Evolutionary conservation across 2,113 vertebrate genomes (phyloP), one percentile per base, ranked within the genome.

Genomic region (Turdus rufiventris): DNA sequence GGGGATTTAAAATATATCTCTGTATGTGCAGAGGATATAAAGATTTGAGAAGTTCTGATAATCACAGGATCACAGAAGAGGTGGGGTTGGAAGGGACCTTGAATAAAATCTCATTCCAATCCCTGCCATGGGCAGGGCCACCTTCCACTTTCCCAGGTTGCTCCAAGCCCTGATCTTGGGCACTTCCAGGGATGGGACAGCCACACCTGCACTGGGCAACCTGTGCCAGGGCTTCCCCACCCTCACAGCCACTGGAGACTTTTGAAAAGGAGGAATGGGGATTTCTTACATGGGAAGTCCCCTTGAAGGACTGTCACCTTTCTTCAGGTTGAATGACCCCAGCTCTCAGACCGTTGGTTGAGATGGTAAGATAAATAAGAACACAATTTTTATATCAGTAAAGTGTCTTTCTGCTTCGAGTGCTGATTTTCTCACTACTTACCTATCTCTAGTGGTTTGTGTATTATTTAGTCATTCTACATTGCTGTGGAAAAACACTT

Each of bases 391-490:
- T 43, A 12, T n/a, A 23, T 20, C 14, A 36, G 7, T 70, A 11
- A 57, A 56, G 9, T 50, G 1, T 45, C 14, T 60, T 76, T 31
- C 17, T 76, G 3, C 73, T 80, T 68, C 6, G 21, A 21, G n/a
- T 29, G 40, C 6, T 84, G 29, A 21, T 73, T 4, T 26, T 89
- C 12, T 67, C 18, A 14, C 7, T 60, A 14, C 10, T 48, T 74
- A 19, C 7, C 5, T 58, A 2, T 20, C 8, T 12, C 18, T 53
- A n/a, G 28, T n/a, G 9, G 2, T 31, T n/a, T 57, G 1, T 21
- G 10, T 3, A 3, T 47, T 70, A 53, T 34, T 62, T 54, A 60
- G 3, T 14, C 2, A 10, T 60, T 61, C 9, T 54, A 47, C 9
- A 8, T 34, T 75, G 43, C 15, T 4, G 10, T 19, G 14, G 20